phyloP scores from a whole-genome alignment of 2,888 invertebrate species.

The Anarsia innoxiella region DNA sequence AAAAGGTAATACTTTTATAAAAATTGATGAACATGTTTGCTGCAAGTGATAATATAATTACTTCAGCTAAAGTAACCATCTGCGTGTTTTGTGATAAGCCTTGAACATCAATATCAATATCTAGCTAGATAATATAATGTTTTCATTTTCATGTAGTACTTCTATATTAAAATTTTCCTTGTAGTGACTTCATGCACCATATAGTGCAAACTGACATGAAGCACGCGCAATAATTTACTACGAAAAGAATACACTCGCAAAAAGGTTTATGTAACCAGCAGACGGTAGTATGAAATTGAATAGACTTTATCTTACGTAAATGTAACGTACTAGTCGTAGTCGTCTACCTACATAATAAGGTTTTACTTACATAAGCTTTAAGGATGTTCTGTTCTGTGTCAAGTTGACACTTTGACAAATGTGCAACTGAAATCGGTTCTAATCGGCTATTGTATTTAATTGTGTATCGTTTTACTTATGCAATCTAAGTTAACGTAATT shows the following conservation, averaged over 20 bases:
- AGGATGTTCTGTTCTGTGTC: slow-evolving; percentile 33
- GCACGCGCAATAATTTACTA: slow-evolving; percentile 20
- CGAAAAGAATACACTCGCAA: slow-evolving; percentile 34
- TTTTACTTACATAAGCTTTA: slow-evolving; percentile 42
- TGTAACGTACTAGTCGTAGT: slow-evolving; percentile 54
- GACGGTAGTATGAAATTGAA: slow-evolving; percentile 57
- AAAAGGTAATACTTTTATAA: no score
- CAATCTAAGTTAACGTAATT: no score
- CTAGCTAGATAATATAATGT: no score
- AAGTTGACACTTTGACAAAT: slow-evolving; percentile 6
- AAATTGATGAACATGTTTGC: no score
- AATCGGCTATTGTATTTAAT: no score
- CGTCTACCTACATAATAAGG: slow-evolving; percentile 42
- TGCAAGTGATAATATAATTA: no score
- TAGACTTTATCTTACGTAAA: slow-evolving; percentile 65
- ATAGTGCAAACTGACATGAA: slow-evolving; percentile 31
- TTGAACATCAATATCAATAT: no score
- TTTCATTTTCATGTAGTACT: no score
- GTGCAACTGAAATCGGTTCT: slow-evolving; percentile 2
- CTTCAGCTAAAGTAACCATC: no score
- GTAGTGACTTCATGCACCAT: slow-evolving; percentile 31
- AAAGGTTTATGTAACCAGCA: slow-evolving; percentile 50
- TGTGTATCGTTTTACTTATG: no score
- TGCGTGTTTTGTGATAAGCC: no score
- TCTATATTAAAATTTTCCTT: slow-evolving; percentile 36